Base-by-base conservation (phyloP, 2,113 vertebrate species). In the Bostrychus sinensis region DNA sequence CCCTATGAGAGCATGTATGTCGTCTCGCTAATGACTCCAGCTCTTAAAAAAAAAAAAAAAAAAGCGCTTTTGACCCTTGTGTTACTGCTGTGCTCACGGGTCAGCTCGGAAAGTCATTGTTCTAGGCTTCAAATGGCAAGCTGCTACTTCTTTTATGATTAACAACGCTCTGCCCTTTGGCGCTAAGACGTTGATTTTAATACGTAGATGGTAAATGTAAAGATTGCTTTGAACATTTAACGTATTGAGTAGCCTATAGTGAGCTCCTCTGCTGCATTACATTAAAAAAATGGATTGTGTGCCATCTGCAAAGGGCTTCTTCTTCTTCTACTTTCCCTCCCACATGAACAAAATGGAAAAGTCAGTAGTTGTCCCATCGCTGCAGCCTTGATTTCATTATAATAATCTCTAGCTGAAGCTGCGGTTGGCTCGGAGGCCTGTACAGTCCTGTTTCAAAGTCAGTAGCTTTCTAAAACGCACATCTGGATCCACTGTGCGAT, bases 401-500 rank as follows among this genome's bases (percentile, higher is more conserved):
- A 28, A 50, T 51, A 19, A 45, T 51, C 7, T 59, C 12, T 25
- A 34, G 32, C 8, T 45, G 50, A n/a, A 50, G 26, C 56, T 53
- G 51, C 7, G 30, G 36, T 34, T 3, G 19, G 10, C 13, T 39
- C 7, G 1, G 23, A 36, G 51, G 30, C 39, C 26, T n/a, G n/a
- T 22, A 38, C 20, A 37, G 43, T 56, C 48, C 57, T 45, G 65
- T 37, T n/a, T 61, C 43, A 23, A 36, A 0, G 60, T 32, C 26
- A 7, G 38, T 7, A 66, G 56, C 56, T 56, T 43, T 13, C 13
- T n/a, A 32, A 22, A 12, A 5, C 48, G 19, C 51, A 58, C 68
- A 75, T 73, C 76, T 79, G 72, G 60, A 62, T 72, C 46, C 9
- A 43, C 23, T 70, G 37, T 46, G 37, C 42, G 53, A 36, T 60